phyloP scores from a whole-genome alignment of 2,113 vertebrate species.

The Nannospalax galili region DNA sequence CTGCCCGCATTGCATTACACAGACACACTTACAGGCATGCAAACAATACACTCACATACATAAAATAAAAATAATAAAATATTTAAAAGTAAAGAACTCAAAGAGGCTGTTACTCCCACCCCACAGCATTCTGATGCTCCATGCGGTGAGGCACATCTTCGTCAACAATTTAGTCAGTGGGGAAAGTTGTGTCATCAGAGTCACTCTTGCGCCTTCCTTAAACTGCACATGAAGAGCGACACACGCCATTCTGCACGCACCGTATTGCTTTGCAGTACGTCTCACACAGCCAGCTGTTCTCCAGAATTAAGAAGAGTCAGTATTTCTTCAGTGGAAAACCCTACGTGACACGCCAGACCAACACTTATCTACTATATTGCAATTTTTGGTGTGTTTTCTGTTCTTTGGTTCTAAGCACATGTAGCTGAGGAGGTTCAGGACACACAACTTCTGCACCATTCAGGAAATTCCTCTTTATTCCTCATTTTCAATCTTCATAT shows the following conservation, averaged over 20 bases:
- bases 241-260: background rate
- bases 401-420: background rate
- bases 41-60: too few species aligned
- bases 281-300: background rate
- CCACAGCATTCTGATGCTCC: background rate
- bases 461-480: background rate
- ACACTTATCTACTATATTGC: background rate
- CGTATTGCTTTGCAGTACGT: background rate
- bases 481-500: background rate
- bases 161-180: slow-evolving; percentile 6
- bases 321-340: background rate
- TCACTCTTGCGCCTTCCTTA: slow-evolving; percentile 10
- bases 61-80: too few species aligned
- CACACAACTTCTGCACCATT: background rate
- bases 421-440: background rate
- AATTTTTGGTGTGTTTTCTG: background rate
- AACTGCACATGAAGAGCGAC: background rate
- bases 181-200: background rate
- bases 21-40: too few species aligned
- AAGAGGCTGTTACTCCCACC: background rate
- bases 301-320: background rate
- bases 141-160: background rate
- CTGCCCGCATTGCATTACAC: too few species aligned
- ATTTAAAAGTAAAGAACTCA: background rate
- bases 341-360: background rate